Evolutionary conservation across 2,888 invertebrate genomes (phyloP).

Genomic region (Agrilus mali): DNA sequence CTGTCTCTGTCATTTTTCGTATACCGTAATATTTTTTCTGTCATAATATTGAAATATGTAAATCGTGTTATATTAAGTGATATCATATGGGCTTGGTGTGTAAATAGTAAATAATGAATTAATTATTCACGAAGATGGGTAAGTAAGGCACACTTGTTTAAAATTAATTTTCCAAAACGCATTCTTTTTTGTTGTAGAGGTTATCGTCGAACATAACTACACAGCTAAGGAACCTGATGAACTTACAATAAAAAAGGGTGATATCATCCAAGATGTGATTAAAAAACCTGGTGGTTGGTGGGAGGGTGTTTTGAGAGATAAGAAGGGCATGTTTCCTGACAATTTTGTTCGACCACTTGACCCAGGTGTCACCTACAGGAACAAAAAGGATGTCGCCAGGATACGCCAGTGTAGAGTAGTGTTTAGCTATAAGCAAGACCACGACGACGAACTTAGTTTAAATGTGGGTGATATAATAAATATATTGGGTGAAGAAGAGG

Average conservation of each 20-base stretch:
- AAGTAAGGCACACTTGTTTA: constrained; percentile 5
- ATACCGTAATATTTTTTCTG: too few relatives aligned
- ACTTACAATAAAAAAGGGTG: constrained; percentile 69
- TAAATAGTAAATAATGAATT: neutral
- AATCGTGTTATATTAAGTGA: constrained; percentile 12
- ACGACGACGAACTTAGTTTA: constrained; percentile 84
- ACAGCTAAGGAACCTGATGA: constrained; percentile 78
- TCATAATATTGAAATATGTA: too few relatives aligned
- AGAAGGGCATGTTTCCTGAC: constrained; percentile 84
- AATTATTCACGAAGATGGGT: constrained; percentile 14
- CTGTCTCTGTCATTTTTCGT: too few relatives aligned
- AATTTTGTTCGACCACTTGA: constrained; percentile 68
- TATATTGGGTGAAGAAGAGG: constrained; percentile 83
- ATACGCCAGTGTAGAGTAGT: constrained; percentile 69
- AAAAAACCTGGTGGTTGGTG: constrained; percentile 79
- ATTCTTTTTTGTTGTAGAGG: constrained; percentile 40
- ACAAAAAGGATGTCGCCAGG: constrained; percentile 25
- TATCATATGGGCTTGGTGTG: constrained; percentile 18
- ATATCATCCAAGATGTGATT: constrained; percentile 68
- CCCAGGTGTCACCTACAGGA: constrained; percentile 17
- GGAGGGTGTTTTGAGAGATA: constrained; percentile 73
- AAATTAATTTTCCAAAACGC: neutral
- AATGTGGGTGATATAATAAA: constrained; percentile 82
- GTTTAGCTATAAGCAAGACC: constrained; percentile 84
- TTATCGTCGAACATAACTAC: constrained; percentile 78